Evolutionary conservation across 2,888 invertebrate genomes (phyloP), one percentile per base, ranked within the genome.

Genomic region (Neoitamus cyanurus): DNA sequence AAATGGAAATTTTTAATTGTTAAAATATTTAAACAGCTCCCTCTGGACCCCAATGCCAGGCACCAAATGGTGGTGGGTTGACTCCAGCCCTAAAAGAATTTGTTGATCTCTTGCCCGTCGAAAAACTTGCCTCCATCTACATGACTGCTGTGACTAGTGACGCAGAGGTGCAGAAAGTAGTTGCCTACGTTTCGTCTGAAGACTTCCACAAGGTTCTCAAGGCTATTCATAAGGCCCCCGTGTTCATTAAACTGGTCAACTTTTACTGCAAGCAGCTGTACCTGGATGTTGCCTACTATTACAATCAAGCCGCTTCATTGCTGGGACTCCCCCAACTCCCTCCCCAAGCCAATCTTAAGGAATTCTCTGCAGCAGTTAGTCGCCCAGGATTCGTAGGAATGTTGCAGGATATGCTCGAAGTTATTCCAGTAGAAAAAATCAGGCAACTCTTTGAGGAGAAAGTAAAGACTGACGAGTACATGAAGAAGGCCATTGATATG

Each of bases 271-370:
- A 84, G 20, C 80, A 86, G 37, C 48, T 86, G 6, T 80, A 85
- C 48, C 82, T 86, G 46, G 86, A 87, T 72, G 78, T 58, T 9
- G 86, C 85, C 42, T 85, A 77, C 28, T 87, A 87, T 37, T 68
- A 85, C 34, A 87, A 87, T 34, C 34, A 84, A 13, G 68, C 84
- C 28, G 86, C 86, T 9, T 85, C 69, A 69, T 6, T 86, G 4
- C 34, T 87, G 9, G 83, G 78, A 11, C 83, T 85, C 34, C 86
- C 85, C 15, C 42, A 34, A 72, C 69, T 86, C 28, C 42, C 68
- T n/a, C 48, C 83, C 84, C 5, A 85, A 85, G 46, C 1, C 20
- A 34, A 15, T 58, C 70, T 15, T 31, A 5, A 36, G 31, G 46
- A 36, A 30, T n/a, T 28, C 1, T 25, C 25, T 2, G 9, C 13